These are phyloP conservation scores for Acheta domesticus DNA, from an alignment of 2,888 invertebrate genomes.

Conservation along the genomic window DNA sequence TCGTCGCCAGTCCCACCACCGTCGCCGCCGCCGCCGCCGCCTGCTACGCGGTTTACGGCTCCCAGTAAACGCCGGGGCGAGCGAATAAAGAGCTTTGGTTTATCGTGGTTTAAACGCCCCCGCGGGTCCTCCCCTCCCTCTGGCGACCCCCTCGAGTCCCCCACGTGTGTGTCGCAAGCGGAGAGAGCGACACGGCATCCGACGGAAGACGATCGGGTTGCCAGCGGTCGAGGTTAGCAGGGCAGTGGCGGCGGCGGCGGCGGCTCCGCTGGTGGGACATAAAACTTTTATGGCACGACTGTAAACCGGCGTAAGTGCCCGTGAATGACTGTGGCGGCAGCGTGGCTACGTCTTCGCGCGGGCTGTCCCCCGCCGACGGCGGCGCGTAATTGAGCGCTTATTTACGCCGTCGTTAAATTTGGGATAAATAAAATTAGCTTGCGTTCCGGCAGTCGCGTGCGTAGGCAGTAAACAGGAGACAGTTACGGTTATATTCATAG, in stretches of 20 bases:
- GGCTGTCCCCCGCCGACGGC: neutral
- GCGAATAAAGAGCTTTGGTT: constrained; percentile 9
- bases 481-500: constrained; percentile 10
- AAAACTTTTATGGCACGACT: neutral
- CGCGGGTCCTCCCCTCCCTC: neutral
- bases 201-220: neutral
- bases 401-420: constrained; percentile 7
- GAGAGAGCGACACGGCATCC: neutral
- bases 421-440: constrained; percentile 5
- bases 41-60: neutral
- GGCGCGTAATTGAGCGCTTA: neutral
- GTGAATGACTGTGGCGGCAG: neutral
- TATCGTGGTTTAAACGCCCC: constrained; percentile 1
- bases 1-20: neutral
- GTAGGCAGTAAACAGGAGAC: constrained; percentile 6
- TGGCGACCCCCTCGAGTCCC: neutral
- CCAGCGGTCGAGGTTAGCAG: neutral
- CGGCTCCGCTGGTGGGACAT: neutral
- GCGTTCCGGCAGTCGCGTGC: neutral
- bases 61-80: neutral
- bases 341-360: neutral
- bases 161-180: neutral
- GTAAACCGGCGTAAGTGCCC: neutral
- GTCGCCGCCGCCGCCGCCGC: neutral
- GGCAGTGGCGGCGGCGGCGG: neutral